phyloP scores from a whole-genome alignment of 2,888 invertebrate species.

The Malthinus flaveolus region DNA sequence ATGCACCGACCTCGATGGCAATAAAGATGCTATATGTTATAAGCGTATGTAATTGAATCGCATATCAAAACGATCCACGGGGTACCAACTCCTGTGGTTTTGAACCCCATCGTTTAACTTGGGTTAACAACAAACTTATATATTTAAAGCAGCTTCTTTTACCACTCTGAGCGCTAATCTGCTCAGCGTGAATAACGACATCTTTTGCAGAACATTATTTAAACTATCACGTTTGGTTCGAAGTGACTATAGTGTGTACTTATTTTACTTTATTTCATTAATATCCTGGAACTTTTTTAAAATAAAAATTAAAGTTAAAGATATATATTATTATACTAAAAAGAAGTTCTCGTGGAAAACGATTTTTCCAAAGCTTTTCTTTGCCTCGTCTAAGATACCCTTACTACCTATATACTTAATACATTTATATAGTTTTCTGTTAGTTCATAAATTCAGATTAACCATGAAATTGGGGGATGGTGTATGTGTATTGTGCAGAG shows the following conservation, averaged over 20 bases:
- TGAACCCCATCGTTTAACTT: constrained; percentile 43
- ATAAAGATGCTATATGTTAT: constrained; percentile 27
- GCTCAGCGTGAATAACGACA: constrained; percentile 43
- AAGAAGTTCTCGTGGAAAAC: no score
- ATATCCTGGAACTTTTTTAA: background rate
- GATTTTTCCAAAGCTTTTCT: no score
- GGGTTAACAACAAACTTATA: constrained; percentile 38
- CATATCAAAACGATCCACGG: constrained; percentile 37
- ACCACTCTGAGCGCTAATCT: constrained; percentile 47
- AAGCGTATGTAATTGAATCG: constrained; percentile 42
- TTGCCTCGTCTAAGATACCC: no score
- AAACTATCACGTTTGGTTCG: constrained; percentile 12
- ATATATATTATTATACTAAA: no score
- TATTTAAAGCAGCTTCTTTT: constrained; percentile 46
- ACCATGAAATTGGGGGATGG: no score
- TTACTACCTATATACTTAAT: no score
- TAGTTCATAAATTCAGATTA: no score
- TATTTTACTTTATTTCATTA: background rate
- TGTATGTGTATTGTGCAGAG: no score
- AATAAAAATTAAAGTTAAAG: no score
- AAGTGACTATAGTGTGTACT: background rate
- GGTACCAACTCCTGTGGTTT: constrained; percentile 41
- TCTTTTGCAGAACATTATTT: constrained; percentile 47
- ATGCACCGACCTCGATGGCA: constrained; percentile 16
- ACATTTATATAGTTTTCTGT: no score